Evolutionary conservation across 2,888 invertebrate genomes (phyloP), one percentile per base, ranked within the genome.

Genomic region (Callinectes sapidus): DNA sequence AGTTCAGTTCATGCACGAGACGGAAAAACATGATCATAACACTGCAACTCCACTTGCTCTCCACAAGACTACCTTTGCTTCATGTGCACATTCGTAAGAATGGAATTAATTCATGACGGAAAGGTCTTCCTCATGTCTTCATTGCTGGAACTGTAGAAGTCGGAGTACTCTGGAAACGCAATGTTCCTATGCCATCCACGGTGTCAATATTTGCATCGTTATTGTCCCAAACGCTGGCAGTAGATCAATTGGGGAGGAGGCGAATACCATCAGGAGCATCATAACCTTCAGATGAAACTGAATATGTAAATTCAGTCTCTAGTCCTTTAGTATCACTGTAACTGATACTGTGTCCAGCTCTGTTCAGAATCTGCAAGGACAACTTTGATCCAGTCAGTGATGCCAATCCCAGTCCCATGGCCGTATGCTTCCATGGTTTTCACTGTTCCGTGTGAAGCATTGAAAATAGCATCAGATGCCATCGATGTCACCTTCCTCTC

Each of bases 181-280:
- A 42, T 10, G 81, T 81, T 81, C n/a, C 90, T 90, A 42, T 90
- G 2, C 90, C 90, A 61, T 85, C 81, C 2, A 90, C 8, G 48
- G 90, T 90, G n/a, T 90, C 55, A n/a, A 86, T 55, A 86, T 90
- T 85, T 48, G 90, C 85, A 90, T 90, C 90, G 86, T 90, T 90
- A 18, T 90, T 90, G 28, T 90, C 90, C 86, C 90, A 90, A 54
- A 90, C 35, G 55, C 28, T 28, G 2, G 55, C 90, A n/a, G 85
- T 90, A 39, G 89, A 54, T 55, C n/a, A 42, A 61, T 89, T 55
- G 5, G 90, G 90, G 81, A 18, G 39, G 39, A 77, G 48, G 28
- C 42, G 42, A 48, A 90, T 77, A n/a, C 90, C 90, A 90, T 48
- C 90, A 48, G 77, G 77, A 90, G 90, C 81, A 81, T 90, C 90